Percentiles rank a stretch among this genome's conserved stretches.
Conservation (phyloP, 2,888 invertebrate genomes). For the Seira ritae region DNA sequence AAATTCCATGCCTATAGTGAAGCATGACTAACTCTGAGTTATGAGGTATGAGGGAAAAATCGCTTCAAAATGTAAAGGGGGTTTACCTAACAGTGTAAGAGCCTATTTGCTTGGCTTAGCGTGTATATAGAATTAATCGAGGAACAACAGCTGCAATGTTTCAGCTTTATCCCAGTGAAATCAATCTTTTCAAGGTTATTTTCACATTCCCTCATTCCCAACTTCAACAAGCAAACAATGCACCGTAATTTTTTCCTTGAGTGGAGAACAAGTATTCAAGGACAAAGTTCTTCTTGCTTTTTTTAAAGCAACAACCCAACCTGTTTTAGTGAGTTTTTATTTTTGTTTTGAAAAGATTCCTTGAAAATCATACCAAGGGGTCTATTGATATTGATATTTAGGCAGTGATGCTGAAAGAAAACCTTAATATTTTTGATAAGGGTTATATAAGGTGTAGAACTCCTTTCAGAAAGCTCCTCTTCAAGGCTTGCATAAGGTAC, state of each 20-base stretch:
- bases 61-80: too few species aligned
- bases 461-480: too few species aligned
- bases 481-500: too few species aligned
- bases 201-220: too few species aligned
- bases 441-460: too few species aligned
- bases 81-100: too few species aligned
- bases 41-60: too few species aligned
- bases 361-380: too few species aligned
- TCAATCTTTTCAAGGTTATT: constrained; percentile 38
- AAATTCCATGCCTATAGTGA: too few species aligned
- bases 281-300: neutral
- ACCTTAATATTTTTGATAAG: too few species aligned
- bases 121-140: constrained; percentile 7
- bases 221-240: neutral
- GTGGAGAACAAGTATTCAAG: neutral
- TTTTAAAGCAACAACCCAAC: neutral
- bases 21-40: too few species aligned
- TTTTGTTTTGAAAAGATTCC: neutral
- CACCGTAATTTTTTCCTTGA: neutral
- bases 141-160: constrained; percentile 32
- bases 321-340: neutral
- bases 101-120: too few species aligned
- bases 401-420: neutral
- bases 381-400: constrained; percentile 15
- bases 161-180: constrained; percentile 23